These are phyloP conservation scores for Actenoides hombroni DNA, from an alignment of 2,113 vertebrate species.

Conservation along the genomic window DNA sequence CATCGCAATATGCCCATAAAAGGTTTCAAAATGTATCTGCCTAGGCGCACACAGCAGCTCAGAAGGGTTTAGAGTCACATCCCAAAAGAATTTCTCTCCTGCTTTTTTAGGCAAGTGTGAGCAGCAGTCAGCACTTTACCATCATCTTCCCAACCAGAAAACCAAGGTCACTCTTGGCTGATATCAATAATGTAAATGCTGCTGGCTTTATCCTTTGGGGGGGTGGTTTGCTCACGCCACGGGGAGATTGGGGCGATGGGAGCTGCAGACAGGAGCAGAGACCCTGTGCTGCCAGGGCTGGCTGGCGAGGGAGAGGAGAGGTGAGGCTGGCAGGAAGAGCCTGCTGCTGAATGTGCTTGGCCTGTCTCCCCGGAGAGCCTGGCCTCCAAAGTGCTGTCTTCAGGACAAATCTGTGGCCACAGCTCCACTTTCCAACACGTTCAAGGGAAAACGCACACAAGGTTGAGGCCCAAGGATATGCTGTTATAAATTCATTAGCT, in stretches of 20 bases:
- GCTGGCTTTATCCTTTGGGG: neutral
- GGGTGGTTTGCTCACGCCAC: neutral
- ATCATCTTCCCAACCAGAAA: conserved; percentile 31
- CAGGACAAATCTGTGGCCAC: neutral
- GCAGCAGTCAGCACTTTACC: conserved; percentile 50
- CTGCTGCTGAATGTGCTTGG: neutral
- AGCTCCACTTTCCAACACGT: neutral
- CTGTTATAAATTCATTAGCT: neutral
- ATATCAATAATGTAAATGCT: neutral
- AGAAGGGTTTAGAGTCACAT: conserved; percentile 25
- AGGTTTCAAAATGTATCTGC: conserved; percentile 26
- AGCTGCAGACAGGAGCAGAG: neutral
- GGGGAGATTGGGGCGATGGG: accelerated
- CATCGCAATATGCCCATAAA: conserved; percentile 30
- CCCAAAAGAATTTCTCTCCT: conserved; percentile 37
- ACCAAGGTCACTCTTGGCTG: conserved; percentile 24
- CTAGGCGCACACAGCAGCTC: neutral
- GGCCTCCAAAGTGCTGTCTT: neutral
- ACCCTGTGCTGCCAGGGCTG: neutral
- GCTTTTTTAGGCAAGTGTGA: conserved; percentile 53
- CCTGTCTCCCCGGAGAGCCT: neutral
- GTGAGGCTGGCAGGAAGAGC: neutral
- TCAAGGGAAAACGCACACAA: neutral
- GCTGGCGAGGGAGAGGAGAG: neutral
- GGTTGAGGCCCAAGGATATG: neutral